phyloP scores from a whole-genome alignment of 1,140 invertebrate species.

The Centruroides sculpturatus region DNA sequence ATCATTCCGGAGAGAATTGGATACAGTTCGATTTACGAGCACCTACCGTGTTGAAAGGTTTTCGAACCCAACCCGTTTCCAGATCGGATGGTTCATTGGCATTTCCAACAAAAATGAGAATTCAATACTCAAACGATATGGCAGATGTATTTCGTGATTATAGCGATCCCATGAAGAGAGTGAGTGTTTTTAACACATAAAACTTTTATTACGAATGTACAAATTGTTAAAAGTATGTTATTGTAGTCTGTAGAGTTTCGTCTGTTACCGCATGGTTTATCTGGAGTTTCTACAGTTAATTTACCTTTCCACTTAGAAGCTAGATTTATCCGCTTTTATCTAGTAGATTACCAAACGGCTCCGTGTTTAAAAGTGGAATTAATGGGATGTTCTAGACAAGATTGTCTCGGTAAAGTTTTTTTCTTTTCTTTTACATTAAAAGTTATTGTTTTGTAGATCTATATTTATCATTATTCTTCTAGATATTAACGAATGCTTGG shows the following conservation, averaged over 20 bases:
- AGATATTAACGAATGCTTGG: constrained; percentile 82
- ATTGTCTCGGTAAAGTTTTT: constrained; percentile 39
- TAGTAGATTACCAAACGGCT: constrained; percentile 70
- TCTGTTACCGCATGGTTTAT: constrained; percentile 55
- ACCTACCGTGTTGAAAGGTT: constrained; percentile 75
- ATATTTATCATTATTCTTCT: constrained; percentile 9
- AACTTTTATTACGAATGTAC: not conserved
- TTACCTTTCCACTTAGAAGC: constrained; percentile 82
- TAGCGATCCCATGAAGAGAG: constrained; percentile 63
- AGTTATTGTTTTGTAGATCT: too few relatives aligned
- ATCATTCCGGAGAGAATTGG: constrained; percentile 60
- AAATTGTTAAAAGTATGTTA: too few relatives aligned
- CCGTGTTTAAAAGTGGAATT: constrained; percentile 83
- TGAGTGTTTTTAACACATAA: not conserved
- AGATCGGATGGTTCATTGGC: constrained; percentile 53
- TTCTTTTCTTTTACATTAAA: not conserved
- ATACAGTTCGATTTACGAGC: constrained; percentile 68
- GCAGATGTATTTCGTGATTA: constrained; percentile 82
- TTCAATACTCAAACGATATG: constrained; percentile 73
- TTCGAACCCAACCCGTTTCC: constrained; percentile 68
- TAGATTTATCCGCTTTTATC: constrained; percentile 68
- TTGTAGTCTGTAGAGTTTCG: constrained; percentile 77
- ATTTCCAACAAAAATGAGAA: constrained; percentile 70
- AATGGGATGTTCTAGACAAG: constrained; percentile 79
- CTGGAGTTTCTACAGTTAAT: constrained; percentile 66